phyloP scores from a whole-genome alignment of 1,140 invertebrate genomes.

The Brevipalpus yothersi region DNA sequence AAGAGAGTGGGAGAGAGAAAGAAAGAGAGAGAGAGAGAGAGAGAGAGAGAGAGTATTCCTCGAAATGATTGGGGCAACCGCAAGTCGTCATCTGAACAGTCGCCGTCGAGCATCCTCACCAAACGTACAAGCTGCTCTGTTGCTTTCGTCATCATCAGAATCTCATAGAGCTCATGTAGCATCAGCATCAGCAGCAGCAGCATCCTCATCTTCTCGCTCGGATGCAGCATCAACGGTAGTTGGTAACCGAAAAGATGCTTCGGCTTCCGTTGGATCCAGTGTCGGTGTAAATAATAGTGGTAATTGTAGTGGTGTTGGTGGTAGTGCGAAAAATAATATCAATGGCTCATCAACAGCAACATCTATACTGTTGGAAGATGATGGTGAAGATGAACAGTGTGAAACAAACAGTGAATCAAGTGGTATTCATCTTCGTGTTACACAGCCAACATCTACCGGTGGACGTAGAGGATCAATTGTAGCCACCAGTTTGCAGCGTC shows the following conservation, averaged over 20 bases:
- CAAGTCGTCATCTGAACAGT: conserved; percentile 11
- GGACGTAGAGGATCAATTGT: too few species aligned
- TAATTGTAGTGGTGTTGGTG: neutral
- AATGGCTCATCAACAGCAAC: too few species aligned
- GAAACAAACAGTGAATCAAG: too few species aligned
- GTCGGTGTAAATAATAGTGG: too few species aligned
- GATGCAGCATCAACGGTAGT: conserved; percentile 2
- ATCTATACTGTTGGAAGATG: too few species aligned
- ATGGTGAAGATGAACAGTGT: too few species aligned
- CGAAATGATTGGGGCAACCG: conserved; percentile 9
- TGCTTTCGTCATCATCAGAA: neutral
- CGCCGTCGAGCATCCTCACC: conserved; percentile 9
- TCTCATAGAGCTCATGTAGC: neutral
- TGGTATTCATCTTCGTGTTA: too few species aligned
- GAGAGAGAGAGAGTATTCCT: neutral
- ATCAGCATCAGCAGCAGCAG: too few species aligned
- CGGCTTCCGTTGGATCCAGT: too few species aligned
- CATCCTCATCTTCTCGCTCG: neutral
- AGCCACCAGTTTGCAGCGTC: neutral
- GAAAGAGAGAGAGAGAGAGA: neutral
- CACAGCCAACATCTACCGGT: too few species aligned
- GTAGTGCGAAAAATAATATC: neutral
- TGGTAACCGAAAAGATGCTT: too few species aligned
- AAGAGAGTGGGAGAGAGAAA: neutral
- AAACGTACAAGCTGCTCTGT: conserved; percentile 2